Conservation (phyloP, 2,888 invertebrate genomes). For the Schizaphis graminum region DNA sequence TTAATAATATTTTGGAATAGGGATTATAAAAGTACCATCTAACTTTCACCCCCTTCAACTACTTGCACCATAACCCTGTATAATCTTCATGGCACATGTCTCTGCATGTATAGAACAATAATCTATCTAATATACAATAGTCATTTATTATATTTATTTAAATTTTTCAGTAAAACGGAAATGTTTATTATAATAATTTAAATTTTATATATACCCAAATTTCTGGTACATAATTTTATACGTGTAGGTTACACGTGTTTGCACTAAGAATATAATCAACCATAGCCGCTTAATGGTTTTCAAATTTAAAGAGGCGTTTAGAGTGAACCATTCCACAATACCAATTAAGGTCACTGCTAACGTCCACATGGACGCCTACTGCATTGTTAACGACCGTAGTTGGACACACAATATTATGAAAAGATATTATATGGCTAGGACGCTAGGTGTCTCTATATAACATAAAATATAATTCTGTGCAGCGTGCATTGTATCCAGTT, state of each 20-base stretch:
- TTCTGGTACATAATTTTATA: not conserved
- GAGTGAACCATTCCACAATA: slow-evolving; percentile 45
- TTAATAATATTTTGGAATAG: not conserved
- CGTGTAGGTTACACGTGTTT: slow-evolving; percentile 10
- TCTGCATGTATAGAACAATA: not conserved
- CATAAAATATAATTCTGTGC: not conserved
- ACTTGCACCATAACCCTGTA: not conserved
- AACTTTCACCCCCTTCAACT: not conserved
- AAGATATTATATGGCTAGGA: not conserved
- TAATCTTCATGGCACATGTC: not conserved
- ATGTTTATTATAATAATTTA: not conserved
- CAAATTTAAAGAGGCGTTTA: slow-evolving; percentile 58
- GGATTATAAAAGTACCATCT: not conserved
- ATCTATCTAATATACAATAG: not conserved
- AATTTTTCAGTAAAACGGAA: not conserved
- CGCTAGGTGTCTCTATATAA: not conserved
- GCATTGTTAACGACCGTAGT: slow-evolving; percentile 21
- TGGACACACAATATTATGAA: not conserved
- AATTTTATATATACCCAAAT: not conserved
- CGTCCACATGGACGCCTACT: slow-evolving; percentile 37
- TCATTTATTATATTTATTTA: not conserved
- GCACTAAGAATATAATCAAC: not conserved
- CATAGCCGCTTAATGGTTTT: slow-evolving; percentile 7
- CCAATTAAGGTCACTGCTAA: slow-evolving; percentile 64
- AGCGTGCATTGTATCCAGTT: not conserved